Evolutionary conservation across 2,888 invertebrate species (phyloP), one percentile per base, ranked within the genome.

Genomic region (Lysandra bellargus): DNA sequence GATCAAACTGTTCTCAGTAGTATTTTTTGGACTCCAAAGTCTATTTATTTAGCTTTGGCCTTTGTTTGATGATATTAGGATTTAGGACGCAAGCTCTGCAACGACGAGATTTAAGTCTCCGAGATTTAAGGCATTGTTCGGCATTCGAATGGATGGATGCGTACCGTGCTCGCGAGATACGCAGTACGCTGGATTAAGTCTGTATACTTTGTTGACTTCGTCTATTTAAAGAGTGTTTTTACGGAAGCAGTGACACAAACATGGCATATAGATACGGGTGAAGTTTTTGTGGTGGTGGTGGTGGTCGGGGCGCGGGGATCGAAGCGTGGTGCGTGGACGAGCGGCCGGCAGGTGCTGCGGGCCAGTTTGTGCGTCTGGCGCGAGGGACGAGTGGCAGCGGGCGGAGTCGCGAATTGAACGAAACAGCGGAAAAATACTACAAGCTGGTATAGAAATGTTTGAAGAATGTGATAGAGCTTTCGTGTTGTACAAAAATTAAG

Each of bases 211-310:
- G 40, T 73, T 30, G 73, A n/a, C 7, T 17, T 74, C 4, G 9
- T 40, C 40, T 74, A 23, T 40, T 40, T 40, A n/a, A 44, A 74
- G 40, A 74, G 40, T 40, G 33, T 12, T 2, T 37, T 37, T 44
- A 44, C 44, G 9, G 44, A 9, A 44, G 44, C 74, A 74, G n/a
- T 44, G 40, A 74, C 74, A 23, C 73, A 74, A 74, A 74, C 74
- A 44, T 74, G 44, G 23, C 74, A 74, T 44, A 44, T 73, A 73
- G 40, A 73, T 74, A 74, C 74, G 74, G 40, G 74, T 74, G 7
- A n/a, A 44, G 74, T 74, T 74, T 74, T 44, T 74, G 40, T 73
- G 73, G 73, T n/a, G 74, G 33, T 44, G 44, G 74, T 23, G 74
- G 44, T 9, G 61, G 23, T 23, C 64, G 64, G 9, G 60, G 60